Base-by-base conservation (phyloP, 2,888 invertebrate genomes). In the Geotrupes spiniger region DNA sequence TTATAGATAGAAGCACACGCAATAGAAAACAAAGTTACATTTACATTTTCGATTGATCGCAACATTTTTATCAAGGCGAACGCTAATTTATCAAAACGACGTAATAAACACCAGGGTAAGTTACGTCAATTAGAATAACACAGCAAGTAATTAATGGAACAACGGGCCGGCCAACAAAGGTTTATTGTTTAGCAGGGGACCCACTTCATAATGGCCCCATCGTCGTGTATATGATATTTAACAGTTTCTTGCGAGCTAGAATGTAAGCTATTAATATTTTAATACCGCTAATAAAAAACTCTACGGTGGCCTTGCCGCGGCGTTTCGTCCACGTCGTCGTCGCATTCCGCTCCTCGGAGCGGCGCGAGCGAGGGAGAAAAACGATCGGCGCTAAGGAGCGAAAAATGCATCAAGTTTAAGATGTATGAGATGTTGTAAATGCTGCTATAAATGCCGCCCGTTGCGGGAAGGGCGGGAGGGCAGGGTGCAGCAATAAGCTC, bases 401-500 rank as follows among this genome's bases (percentile, higher is more conserved):
- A 46, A 46, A 46, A 40, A 46, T 46, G 40, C 46, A 46, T 25
- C 16, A 16, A 26, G 39, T 16, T 40, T 42, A 52, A 45, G 51
- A 51, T 43, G 51, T 49, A 52, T 37, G 49, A 46, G 51, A 54
- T 50, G 54, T 50, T 48, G 52, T 54, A 54, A 54, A 54, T 38
- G 51, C 41, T 43, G 46, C 53, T 37, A 43, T 54, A 52, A 54
- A 51, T 50, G 39, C 42, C 31, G 46, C 47, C 46, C 25, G 36
- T 41, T 39, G 42, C 31, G 41, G 36, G 42, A 26, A 12, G 47
- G 42, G 46, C 17, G 26, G 43, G 45, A 33, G 50, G 17, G 57
- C 42, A 58, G 47, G 50, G 54, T 53, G 54, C 55, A 56, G 66
- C 68, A 69, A 68, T 70, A 69, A 69, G 67, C 67, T 64, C 64